Conservation (phyloP, 2,113 vertebrate species). For the Leucoraja erinaceus region DNA sequence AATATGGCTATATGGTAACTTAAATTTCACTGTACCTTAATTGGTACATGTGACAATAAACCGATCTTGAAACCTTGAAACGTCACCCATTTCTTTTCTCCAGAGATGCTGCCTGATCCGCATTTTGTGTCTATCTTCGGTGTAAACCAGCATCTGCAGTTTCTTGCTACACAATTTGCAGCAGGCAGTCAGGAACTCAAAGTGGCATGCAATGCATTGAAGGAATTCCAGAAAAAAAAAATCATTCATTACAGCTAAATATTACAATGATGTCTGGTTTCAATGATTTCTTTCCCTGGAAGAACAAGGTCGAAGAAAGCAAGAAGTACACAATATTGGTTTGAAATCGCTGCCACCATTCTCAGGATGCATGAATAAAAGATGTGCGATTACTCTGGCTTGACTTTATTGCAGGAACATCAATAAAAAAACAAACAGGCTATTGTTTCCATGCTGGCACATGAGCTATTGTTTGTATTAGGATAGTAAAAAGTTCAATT, state of each 20-base stretch:
- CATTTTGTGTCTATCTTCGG: too few relatives aligned
- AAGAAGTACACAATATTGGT: not conserved
- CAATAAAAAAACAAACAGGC: not conserved
- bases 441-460: not conserved
- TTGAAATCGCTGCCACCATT: not conserved
- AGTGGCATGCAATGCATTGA: not conserved
- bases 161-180: not conserved
- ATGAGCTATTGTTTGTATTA: not conserved
- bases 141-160: too few relatives aligned
- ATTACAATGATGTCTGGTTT: not conserved
- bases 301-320: not conserved
- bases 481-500: too few relatives aligned
- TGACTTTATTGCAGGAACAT: not conserved
- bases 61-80: too few relatives aligned
- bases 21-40: too few relatives aligned
- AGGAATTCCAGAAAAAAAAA: not conserved
- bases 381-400: not conserved
- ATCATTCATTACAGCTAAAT: too few relatives aligned
- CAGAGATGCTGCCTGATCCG: too few relatives aligned
- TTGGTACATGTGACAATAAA: too few relatives aligned
- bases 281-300: not conserved
- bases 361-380: not conserved
- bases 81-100: too few relatives aligned
- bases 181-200: not conserved
- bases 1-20: too few relatives aligned